These are phyloP conservation scores for Drosophila greeni DNA, from an alignment of 2,888 invertebrate species.

Conservation along the genomic window DNA sequence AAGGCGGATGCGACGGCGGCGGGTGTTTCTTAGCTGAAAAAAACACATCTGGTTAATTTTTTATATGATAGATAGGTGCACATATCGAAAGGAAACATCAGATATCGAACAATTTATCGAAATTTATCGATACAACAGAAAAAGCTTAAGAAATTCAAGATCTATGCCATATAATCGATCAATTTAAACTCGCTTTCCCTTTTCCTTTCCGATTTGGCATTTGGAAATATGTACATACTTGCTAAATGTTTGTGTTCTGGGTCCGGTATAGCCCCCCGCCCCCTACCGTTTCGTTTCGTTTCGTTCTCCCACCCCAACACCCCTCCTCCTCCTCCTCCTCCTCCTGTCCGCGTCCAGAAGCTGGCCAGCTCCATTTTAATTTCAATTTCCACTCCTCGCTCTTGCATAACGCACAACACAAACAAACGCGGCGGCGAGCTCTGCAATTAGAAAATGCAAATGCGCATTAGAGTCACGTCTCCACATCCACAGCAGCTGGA, in stretches of 20 bases:
- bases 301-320: constrained; percentile 2
- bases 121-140: too few species aligned
- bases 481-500: neutral
- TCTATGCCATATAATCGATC: too few species aligned
- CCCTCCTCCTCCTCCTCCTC: too few species aligned
- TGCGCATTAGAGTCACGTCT: neutral
- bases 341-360: constrained; percentile 1
- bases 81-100: neutral
- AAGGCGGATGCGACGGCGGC: constrained; percentile 8
- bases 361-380: constrained; percentile 11
- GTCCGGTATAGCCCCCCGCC: neutral
- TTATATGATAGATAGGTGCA: too few species aligned
- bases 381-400: constrained; percentile 14
- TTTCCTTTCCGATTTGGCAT: neutral
- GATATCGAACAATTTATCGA: neutral
- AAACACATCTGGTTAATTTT: neutral
- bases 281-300: constrained; percentile 1
- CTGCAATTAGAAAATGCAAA: constrained; percentile 11
- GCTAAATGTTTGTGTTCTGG: constrained; percentile 5
- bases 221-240: constrained; percentile 7
- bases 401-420: constrained; percentile 30
- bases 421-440: constrained; percentile 27
- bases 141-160: too few species aligned
- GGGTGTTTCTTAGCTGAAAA: constrained; percentile 7
- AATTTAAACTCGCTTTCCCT: neutral